Evolutionary conservation across 2,797 vertebrate genomes (phyloP).

Genomic region (Pampus argenteus): DNA sequence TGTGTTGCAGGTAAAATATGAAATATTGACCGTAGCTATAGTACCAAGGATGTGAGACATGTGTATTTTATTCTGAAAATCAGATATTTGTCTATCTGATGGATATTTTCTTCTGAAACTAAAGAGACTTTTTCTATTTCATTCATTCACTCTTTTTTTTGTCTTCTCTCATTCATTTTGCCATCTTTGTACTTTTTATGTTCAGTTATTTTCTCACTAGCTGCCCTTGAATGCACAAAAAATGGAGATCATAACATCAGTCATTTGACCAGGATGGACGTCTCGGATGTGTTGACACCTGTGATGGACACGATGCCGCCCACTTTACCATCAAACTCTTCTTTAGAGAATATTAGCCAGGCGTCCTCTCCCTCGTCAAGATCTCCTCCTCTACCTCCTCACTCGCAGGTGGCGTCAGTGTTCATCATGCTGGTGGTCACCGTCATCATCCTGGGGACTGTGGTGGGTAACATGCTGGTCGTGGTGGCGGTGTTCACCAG

Average conservation of each 20-base stretch:
- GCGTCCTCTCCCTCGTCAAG: conserved; percentile 43
- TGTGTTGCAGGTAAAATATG: not conserved
- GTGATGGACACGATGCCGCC: conserved; percentile 50
- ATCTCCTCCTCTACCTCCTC: conserved; percentile 63
- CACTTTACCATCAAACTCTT: conserved; percentile 57
- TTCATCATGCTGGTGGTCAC: conserved; percentile 86
- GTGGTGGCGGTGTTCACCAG: conserved; percentile 90
- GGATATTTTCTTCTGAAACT: conserved; percentile 3
- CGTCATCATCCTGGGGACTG: conserved; percentile 85
- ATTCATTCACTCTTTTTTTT: not conserved
- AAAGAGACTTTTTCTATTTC: conserved; percentile 13
- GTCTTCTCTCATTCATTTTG: not conserved
- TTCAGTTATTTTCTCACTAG: not conserved
- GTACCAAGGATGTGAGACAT: conserved; percentile 3
- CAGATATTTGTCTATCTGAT: conserved; percentile 7
- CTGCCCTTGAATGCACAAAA: not conserved
- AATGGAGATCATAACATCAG: conserved; percentile 18
- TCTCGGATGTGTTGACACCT: conserved; percentile 39
- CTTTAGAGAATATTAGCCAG: conserved; percentile 57
- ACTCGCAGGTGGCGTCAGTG: conserved; percentile 76
- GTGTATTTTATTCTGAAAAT: not conserved
- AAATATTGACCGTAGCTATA: conserved; percentile 17
- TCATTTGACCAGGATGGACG: conserved; percentile 75
- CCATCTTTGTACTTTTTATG: conserved; percentile 1
- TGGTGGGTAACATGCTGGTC: conserved; percentile 88